These are phyloP conservation scores for Alentia gelatinosa DNA, from an alignment of 2,888 invertebrate species.

Conservation along the genomic window DNA sequence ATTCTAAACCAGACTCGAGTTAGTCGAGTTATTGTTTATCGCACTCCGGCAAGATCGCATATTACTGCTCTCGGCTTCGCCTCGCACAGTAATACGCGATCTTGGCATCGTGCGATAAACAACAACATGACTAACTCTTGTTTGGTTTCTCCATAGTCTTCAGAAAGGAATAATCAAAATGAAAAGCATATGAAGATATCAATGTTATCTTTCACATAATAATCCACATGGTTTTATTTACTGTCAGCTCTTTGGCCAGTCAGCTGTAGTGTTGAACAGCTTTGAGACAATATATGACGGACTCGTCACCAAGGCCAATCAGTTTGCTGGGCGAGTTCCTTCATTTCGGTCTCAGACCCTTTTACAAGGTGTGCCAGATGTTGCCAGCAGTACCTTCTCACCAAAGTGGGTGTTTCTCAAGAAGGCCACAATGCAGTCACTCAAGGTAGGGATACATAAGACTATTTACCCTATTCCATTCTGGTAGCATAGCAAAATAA, in stretches of 20 bases:
- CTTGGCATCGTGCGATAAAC: too few relatives aligned
- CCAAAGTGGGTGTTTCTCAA: not conserved
- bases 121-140: too few relatives aligned
- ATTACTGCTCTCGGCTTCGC: too few relatives aligned
- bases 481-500: not conserved
- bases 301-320: not conserved
- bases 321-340: not conserved
- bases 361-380: not conserved
- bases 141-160: too few relatives aligned
- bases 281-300: not conserved
- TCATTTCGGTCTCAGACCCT: not conserved
- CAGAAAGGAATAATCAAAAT: too few relatives aligned
- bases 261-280: not conserved
- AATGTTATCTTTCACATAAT: too few relatives aligned
- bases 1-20: too few relatives aligned
- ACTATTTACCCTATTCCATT: not conserved
- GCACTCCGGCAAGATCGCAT: too few relatives aligned
- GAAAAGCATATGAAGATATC: too few relatives aligned
- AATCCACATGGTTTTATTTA: too few relatives aligned
- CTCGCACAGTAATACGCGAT: too few relatives aligned
- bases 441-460: not conserved
- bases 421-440: not conserved
- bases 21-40: too few relatives aligned
- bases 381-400: not conserved
- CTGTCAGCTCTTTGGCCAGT: not conserved